Evolutionary conservation across 2,797 vertebrate species (phyloP).

Genomic region (Numenius phaeopus): DNA sequence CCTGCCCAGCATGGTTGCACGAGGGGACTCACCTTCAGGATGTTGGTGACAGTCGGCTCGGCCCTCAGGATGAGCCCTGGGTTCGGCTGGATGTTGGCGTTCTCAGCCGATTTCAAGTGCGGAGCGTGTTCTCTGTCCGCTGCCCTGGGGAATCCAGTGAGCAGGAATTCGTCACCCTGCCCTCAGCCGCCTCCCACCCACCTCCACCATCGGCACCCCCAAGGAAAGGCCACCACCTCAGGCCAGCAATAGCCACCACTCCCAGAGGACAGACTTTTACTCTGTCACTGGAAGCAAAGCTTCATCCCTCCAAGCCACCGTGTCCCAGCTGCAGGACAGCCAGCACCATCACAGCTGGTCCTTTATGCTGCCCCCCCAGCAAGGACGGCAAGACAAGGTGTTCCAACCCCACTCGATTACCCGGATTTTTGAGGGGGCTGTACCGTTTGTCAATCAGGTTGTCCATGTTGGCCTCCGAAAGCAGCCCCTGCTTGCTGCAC

Average conservation of each 20-base stretch:
- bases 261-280: neutral
- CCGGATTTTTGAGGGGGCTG: neutral
- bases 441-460: slow-evolving; percentile 92
- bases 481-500: slow-evolving; percentile 93
- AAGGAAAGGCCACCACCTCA: neutral
- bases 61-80: slow-evolving; percentile 95
- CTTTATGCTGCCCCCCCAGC: neutral
- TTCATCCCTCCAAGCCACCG: fast-evolving
- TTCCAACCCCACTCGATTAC: neutral
- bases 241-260: neutral
- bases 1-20: fast-evolving
- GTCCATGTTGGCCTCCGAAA: slow-evolving; percentile 88
- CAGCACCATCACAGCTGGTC: neutral
- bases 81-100: slow-evolving; percentile 97
- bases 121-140: slow-evolving; percentile 92
- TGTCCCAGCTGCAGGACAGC: neutral
- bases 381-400: neutral
- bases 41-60: slow-evolving; percentile 98
- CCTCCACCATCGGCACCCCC: neutral
- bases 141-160: slow-evolving; percentile 65
- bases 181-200: neutral
- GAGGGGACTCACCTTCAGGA: slow-evolving; percentile 88
- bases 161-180: neutral
- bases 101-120: slow-evolving; percentile 91
- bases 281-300: neutral